phyloP scores from a whole-genome alignment of 1,140 invertebrate species.

The Drosophila ercepeae region DNA sequence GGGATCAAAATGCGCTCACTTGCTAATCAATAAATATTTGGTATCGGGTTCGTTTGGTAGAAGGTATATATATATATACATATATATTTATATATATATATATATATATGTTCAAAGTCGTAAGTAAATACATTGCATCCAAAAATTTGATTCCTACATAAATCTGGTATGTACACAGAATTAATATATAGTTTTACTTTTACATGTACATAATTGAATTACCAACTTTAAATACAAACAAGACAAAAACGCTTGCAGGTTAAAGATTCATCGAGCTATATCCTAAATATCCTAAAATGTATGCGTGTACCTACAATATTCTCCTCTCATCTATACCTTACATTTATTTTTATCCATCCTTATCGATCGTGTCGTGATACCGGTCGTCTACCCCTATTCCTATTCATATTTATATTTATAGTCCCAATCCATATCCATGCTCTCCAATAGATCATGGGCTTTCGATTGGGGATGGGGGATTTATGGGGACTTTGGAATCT shows the following conservation, averaged over 20 bases:
- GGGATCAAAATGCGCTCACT: constrained; percentile 23
- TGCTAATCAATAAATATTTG: constrained; percentile 10
- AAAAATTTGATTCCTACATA: constrained; percentile 76
- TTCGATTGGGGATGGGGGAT: no score
- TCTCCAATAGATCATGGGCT: not conserved
- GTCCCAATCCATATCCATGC: constrained; percentile 16
- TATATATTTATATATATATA: no score
- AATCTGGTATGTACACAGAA: constrained; percentile 65
- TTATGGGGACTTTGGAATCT: not conserved
- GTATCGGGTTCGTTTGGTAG: constrained; percentile 7
- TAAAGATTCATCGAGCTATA: constrained; percentile 65
- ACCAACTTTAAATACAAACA: constrained; percentile 69
- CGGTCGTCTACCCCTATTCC: constrained; percentile 17
- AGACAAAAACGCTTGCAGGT: constrained; percentile 77
- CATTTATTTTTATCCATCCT: constrained; percentile 5
- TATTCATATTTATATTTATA: constrained; percentile 21
- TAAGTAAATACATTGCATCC: constrained; percentile 65
- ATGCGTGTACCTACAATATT: constrained; percentile 37
- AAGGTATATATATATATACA: constrained; percentile 17
- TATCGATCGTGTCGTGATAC: constrained; percentile 4
- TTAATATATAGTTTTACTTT: constrained; percentile 55
- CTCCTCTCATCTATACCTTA: constrained; percentile 3
- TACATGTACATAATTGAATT: constrained; percentile 72
- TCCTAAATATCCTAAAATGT: constrained; percentile 49
- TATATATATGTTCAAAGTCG: constrained; percentile 31